Evolutionary conservation across 2,113 vertebrate genomes (phyloP).

Genomic region (Dascyllus trimaculatus): DNA sequence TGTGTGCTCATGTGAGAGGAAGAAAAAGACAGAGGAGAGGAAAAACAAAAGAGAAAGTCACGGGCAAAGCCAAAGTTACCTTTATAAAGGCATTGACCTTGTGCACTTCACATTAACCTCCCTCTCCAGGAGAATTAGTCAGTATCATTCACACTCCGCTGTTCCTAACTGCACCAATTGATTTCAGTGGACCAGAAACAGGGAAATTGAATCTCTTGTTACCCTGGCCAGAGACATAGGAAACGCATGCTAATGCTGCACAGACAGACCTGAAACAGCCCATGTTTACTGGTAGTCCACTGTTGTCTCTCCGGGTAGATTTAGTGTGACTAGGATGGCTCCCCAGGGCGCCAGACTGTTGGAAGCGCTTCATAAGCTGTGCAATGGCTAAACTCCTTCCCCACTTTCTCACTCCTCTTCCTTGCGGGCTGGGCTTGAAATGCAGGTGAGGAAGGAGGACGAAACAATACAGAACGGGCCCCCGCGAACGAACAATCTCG

Average conservation of each 20-base stretch:
- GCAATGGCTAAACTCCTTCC: slow-evolving; percentile 26
- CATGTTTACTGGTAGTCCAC: slow-evolving; percentile 34
- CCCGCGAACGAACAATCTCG: slow-evolving; percentile 13
- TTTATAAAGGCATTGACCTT: slow-evolving; percentile 71
- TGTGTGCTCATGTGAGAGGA: slow-evolving; percentile 69
- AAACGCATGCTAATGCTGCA: slow-evolving; percentile 51
- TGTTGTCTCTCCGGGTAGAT: slow-evolving; percentile 49
- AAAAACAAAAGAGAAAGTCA: slow-evolving; percentile 46
- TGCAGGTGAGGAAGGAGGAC: slow-evolving; percentile 26
- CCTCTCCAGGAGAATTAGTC: slow-evolving; percentile 58
- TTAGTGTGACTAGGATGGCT: slow-evolving; percentile 38
- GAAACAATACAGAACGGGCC: slow-evolving; percentile 10
- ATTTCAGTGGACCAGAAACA: slow-evolving; percentile 62
- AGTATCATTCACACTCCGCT: slow-evolving; percentile 60
- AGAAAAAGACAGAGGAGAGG: slow-evolving; percentile 46
- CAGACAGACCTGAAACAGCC: slow-evolving; percentile 40
- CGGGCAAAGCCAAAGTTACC: slow-evolving; percentile 69
- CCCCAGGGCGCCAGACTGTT: slow-evolving; percentile 40
- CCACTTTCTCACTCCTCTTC: slow-evolving; percentile 16
- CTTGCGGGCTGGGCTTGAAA: background rate
- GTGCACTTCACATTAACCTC: slow-evolving; percentile 69
- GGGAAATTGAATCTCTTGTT: slow-evolving; percentile 61
- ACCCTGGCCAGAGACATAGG: slow-evolving; percentile 47
- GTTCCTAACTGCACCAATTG: slow-evolving; percentile 59
- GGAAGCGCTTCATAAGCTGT: slow-evolving; percentile 41